Evolutionary conservation across 2,797 vertebrate species (phyloP).

Genomic region (Sebastes steindachneri): DNA sequence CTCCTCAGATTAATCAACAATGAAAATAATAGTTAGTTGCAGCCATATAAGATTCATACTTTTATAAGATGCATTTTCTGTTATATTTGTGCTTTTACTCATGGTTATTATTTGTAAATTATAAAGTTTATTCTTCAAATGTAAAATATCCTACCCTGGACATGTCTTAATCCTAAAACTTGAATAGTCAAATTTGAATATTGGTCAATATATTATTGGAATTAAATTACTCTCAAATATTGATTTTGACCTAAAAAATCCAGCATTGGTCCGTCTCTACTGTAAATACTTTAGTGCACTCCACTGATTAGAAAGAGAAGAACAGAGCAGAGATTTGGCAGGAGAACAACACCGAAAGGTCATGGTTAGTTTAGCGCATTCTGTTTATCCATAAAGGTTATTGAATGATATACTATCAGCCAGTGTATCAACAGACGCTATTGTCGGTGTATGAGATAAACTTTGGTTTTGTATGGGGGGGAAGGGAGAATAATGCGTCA

Average conservation of each 20-base stretch:
- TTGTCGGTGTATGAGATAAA: slow-evolving; percentile 48
- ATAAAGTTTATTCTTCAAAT: neutral
- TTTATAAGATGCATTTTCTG: neutral
- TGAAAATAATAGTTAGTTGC: too few relatives aligned
- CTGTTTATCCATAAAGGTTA: slow-evolving; percentile 51
- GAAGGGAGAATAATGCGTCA: slow-evolving; percentile 1
- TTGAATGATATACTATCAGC: slow-evolving; percentile 58
- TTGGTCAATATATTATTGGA: neutral
- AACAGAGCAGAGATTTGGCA: slow-evolving; percentile 13
- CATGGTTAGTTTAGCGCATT: slow-evolving; percentile 30
- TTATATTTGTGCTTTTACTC: neutral
- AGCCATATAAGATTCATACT: neutral
- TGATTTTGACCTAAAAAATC: neutral
- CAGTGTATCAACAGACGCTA: slow-evolving; percentile 42
- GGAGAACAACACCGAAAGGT: slow-evolving; percentile 34
- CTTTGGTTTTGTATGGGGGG: slow-evolving; percentile 21
- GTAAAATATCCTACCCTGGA: neutral
- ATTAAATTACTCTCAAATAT: neutral
- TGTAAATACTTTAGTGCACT: neutral
- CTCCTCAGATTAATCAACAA: too few relatives aligned
- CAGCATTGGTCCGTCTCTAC: neutral
- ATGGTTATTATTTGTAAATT: neutral
- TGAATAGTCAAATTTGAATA: neutral
- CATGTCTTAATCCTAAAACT: neutral
- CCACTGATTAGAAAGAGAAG: slow-evolving; percentile 28